Percentiles rank a stretch among this genome's conserved stretches.
phyloP scores from a whole-genome alignment of 2,113 vertebrate genomes.

The Rhadina sibilatrix region DNA sequence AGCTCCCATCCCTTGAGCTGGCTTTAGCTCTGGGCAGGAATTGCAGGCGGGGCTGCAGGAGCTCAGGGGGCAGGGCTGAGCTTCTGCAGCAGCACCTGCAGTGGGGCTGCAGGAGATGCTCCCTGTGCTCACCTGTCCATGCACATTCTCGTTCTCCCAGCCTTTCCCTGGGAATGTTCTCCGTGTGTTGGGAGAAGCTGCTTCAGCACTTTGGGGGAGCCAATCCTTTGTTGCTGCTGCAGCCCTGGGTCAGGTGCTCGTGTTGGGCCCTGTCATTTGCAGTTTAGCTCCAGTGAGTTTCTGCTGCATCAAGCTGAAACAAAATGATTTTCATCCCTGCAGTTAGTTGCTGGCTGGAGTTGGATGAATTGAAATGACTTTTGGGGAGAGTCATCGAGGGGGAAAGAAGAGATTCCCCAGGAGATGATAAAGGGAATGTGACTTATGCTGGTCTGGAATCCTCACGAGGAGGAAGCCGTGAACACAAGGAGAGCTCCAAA shows the following conservation, averaged over 20 bases:
- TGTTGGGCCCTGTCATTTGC: constrained; percentile 22
- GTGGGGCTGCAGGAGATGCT: background rate
- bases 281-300: constrained; percentile 16
- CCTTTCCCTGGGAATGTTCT: background rate
- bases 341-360: constrained; percentile 21
- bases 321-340: constrained; percentile 49
- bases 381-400: background rate
- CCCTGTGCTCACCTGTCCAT: background rate
- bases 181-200: background rate
- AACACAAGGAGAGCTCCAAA: background rate
- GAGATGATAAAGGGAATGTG: background rate
- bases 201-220: background rate
- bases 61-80: accelerated
- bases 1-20: background rate
- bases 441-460: background rate
- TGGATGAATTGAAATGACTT: constrained; percentile 41
- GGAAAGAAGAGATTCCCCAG: background rate
- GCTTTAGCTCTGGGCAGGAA: background rate
- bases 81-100: background rate
- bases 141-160: accelerated
- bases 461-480: background rate
- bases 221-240: background rate
- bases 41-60: background rate
- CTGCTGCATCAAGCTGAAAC: constrained; percentile 44
- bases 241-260: constrained; percentile 33